Conservation (phyloP, 2,888 invertebrate species). For the Empis livida region DNA sequence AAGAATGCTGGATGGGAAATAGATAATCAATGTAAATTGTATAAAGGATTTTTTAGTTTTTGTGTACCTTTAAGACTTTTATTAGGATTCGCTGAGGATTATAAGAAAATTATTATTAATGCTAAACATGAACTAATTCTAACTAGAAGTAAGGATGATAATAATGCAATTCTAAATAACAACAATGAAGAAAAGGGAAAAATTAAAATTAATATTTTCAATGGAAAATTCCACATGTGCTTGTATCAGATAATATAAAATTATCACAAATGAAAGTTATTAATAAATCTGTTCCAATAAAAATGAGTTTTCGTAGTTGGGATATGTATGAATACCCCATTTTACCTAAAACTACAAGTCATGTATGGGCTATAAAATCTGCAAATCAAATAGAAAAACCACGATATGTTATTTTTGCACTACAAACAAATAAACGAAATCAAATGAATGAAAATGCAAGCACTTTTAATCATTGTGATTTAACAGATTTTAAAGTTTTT, state of each 20-base stretch:
- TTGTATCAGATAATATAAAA: constrained; percentile 6
- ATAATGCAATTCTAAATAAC: constrained; percentile 3
- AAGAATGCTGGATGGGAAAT: constrained; percentile 12
- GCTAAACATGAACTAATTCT: constrained; percentile 3
- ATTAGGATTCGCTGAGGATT: constrained; percentile 5
- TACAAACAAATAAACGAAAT: constrained; percentile 28
- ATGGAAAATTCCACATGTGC: constrained; percentile 8
- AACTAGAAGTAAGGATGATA: background rate
- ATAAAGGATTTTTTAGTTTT: background rate
- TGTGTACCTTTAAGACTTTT: background rate
- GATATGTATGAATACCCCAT: constrained; percentile 11
- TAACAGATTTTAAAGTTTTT: constrained; percentile 25
- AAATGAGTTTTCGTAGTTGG: constrained; percentile 9
- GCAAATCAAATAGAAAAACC: constrained; percentile 26
- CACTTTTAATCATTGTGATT: constrained; percentile 16
- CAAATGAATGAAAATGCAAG: constrained; percentile 14
- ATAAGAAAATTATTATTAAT: constrained; percentile 3
- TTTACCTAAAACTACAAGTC: constrained; percentile 19
- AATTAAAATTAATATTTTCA: constrained; percentile 1
- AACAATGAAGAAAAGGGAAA: background rate
- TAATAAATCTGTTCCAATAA: constrained; percentile 3
- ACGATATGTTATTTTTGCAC: constrained; percentile 25
- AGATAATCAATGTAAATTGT: background rate
- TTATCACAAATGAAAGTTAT: constrained; percentile 7
- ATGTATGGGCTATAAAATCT: constrained; percentile 27